Evolutionary conservation across 2,888 invertebrate genomes (phyloP), one percentile per base, ranked within the genome.

Genomic region (Nomada lathburiana): DNA sequence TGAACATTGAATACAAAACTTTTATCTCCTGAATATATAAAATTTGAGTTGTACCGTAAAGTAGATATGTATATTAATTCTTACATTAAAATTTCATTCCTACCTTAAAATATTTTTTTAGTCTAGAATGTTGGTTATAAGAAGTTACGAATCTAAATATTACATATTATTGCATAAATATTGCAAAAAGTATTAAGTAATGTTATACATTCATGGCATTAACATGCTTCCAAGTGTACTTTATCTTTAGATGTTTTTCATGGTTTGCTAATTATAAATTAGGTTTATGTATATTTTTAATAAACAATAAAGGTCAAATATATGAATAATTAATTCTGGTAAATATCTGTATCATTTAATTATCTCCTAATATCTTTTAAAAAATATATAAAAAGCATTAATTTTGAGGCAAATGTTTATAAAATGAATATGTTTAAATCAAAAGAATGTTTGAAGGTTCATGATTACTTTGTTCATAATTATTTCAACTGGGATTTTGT

Each of bases 401-500:
- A 26, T 3, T 59, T 60, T 16, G 53, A 62, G 60, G 16, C 36
- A 9, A 53, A 50, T 57, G 11, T 26, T 73, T 59, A 52, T 26
- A 63, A 52, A 57, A 64, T 42, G 53, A 13, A 50, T 79, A 16
- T 18, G 26, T 69, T 64, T 23, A 69, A 70, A 69, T 2, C 64
- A 53, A 44, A 42, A n/a, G 65, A 50, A 42, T 60, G 42, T 55
- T 20, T 57, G 18, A 16, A 36, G 26, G 4, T 42, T 63, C 23
- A 36, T 10, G 11, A 47, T 50, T 23, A 52, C n/a, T 69, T 5
- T 29, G 11, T 26, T 57, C 13, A 52, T 26, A 74, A 70, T 62
- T 65, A 42, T 50, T 62, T 80, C 10, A 26, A 70, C 53, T 55
- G 47, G 18, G 20, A 53, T 60, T 64, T 60, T 13, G 13, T 81